Evolutionary conservation across 2,888 invertebrate species (phyloP).

Genomic region (Nomada fabriciana): DNA sequence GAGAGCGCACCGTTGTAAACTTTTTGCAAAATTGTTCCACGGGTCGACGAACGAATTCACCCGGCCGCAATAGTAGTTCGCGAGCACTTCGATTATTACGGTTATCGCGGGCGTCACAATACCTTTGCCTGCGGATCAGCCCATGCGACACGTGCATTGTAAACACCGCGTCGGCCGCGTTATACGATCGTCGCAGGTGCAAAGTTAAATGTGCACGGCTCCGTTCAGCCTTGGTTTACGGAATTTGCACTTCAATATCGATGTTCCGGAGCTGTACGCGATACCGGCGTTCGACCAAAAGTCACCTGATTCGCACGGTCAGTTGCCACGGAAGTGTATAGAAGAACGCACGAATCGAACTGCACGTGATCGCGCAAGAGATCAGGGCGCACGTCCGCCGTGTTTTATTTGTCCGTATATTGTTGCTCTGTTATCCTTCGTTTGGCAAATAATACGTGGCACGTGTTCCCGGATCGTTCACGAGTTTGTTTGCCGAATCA

Average conservation of each 20-base stretch:
- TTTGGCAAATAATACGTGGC: not conserved
- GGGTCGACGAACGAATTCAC: slow-evolving; percentile 3
- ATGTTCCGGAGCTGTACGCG: slow-evolving; percentile 18
- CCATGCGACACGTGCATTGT: slow-evolving; percentile 49
- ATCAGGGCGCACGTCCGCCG: not conserved
- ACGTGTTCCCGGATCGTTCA: not conserved
- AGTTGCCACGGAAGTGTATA: slow-evolving; percentile 17
- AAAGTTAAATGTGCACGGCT: slow-evolving; percentile 56
- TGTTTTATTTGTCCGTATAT: not conserved
- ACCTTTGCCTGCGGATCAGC: slow-evolving; percentile 31
- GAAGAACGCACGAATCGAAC: slow-evolving; percentile 1
- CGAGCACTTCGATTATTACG: slow-evolving; percentile 59
- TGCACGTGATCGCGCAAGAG: not conserved
- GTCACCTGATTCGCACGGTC: slow-evolving; percentile 7
- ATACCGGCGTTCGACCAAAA: slow-evolving; percentile 22
- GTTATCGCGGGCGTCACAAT: slow-evolving; percentile 56
- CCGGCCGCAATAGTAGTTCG: slow-evolving; percentile 33
- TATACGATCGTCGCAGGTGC: slow-evolving; percentile 65
- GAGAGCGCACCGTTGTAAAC: not conserved
- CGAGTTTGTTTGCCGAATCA: too few relatives aligned
- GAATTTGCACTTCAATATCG: slow-evolving; percentile 59
- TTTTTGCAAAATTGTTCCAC: slow-evolving; percentile 2
- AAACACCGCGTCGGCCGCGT: slow-evolving; percentile 54
- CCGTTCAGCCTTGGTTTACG: slow-evolving; percentile 48
- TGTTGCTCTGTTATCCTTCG: not conserved